A percentile compares a stretch with the other conserved stretches of the same genome.
Conservation (phyloP, 2,113 vertebrate species). For the Orientallactaga bullata region DNA sequence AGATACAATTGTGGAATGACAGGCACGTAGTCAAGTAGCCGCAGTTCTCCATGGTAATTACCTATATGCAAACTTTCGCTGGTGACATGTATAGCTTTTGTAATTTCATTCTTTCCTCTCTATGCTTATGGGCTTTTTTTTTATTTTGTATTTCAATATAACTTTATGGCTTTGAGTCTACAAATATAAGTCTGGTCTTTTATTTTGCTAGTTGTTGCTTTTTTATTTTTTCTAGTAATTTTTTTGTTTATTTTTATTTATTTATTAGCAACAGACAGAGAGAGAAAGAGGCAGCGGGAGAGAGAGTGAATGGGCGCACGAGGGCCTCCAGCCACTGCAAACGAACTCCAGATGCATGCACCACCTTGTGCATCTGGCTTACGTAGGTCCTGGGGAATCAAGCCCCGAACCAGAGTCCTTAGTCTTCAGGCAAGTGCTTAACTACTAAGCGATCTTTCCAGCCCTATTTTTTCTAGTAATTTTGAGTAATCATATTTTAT, state of each 20-base stretch:
- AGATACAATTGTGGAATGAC: background rate
- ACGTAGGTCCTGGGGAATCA: too few relatives aligned
- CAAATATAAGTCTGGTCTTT: background rate
- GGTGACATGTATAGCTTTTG: background rate
- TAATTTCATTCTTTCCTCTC: background rate
- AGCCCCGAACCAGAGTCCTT: too few relatives aligned
- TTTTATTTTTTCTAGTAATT: conserved; percentile 30
- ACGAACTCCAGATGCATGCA: too few relatives aligned
- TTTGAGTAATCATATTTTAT: background rate
- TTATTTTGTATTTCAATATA: background rate
- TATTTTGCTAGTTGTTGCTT: background rate
- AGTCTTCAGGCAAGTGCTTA: too few relatives aligned
- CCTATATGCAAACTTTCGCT: background rate
- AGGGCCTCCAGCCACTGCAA: too few relatives aligned
- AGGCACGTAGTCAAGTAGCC: background rate
- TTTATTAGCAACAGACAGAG: too few relatives aligned
- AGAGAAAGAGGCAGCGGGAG: too few relatives aligned
- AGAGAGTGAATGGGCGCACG: too few relatives aligned
- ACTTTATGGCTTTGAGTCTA: background rate
- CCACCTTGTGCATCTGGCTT: too few relatives aligned
- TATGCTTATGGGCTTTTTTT: background rate
- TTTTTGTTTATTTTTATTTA: too few relatives aligned
- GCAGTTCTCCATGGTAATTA: background rate
- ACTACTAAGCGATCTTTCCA: too few relatives aligned
- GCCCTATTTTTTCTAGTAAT: conserved; percentile 30